Conservation (phyloP, 2,797 vertebrate genomes). For the Adrianichthys oophorus region DNA sequence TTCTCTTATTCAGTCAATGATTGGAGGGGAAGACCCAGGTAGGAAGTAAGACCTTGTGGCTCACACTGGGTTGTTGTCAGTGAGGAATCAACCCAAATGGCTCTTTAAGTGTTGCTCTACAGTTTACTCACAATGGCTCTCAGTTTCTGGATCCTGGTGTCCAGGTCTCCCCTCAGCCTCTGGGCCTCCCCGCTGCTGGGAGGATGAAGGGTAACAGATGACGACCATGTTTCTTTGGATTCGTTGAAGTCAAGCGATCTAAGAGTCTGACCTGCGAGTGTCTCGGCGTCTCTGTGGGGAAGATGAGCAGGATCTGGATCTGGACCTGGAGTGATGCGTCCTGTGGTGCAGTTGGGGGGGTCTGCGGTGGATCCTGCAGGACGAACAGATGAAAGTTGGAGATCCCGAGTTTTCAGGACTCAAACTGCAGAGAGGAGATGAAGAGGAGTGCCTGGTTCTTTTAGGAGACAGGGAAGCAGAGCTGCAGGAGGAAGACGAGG, state of each 20-base stretch:
- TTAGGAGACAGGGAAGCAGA: constrained; percentile 83
- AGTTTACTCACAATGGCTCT: constrained; percentile 76
- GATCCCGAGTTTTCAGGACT: not conserved
- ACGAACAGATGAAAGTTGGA: not conserved
- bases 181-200: constrained; percentile 54
- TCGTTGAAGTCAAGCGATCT: not conserved
- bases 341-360: constrained; percentile 56
- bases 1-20: too few relatives aligned
- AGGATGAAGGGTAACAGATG: not conserved
- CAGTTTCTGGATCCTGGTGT: constrained; percentile 68
- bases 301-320: constrained; percentile 65
- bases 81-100: too few relatives aligned
- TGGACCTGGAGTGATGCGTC: constrained; percentile 69
- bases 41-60: too few relatives aligned
- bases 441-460: constrained; percentile 79
- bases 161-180: constrained; percentile 51
- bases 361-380: constrained; percentile 67
- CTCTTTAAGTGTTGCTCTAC: too few relatives aligned
- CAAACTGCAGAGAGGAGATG: fast-evolving
- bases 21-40: too few relatives aligned
- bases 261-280: constrained; percentile 74
- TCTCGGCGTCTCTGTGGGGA: constrained; percentile 63
- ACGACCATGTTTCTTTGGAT: not conserved
- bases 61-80: too few relatives aligned
- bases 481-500: constrained; percentile 65